Conservation (phyloP, 2,888 invertebrate genomes). For the Gastrophysa polygoni region DNA sequence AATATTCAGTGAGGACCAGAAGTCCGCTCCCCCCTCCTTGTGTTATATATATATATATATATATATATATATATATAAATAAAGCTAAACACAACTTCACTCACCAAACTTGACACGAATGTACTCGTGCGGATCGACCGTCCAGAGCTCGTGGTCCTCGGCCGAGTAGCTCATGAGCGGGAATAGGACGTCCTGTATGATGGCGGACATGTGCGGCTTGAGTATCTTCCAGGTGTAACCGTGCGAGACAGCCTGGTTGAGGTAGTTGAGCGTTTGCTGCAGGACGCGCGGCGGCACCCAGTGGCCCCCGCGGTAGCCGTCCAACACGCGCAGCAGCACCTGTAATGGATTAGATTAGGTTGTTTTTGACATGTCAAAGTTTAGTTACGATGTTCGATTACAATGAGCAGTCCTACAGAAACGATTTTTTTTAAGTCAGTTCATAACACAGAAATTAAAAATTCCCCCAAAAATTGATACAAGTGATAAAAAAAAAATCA, state of each 20-base stretch:
- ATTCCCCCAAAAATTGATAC: too few relatives aligned
- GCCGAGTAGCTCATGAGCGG: slow-evolving; percentile 96
- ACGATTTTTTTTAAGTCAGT: too few relatives aligned
- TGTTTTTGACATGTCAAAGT: too few relatives aligned
- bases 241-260: slow-evolving; percentile 83
- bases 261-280: slow-evolving; percentile 91
- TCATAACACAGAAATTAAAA: too few relatives aligned
- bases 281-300: slow-evolving; percentile 87
- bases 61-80: too few relatives aligned
- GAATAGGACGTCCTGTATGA: slow-evolving; percentile 94
- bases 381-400: too few relatives aligned
- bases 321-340: slow-evolving; percentile 50
- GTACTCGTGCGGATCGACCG: slow-evolving; percentile 95
- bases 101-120: slow-evolving; percentile 94
- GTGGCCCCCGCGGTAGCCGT: slow-evolving; percentile 52
- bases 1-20: too few relatives aligned
- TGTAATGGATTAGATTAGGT: too few relatives aligned
- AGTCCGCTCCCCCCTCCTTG: too few relatives aligned
- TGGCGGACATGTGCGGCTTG: slow-evolving; percentile 92
- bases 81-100: slow-evolving; percentile 33
- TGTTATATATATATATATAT: too few relatives aligned
- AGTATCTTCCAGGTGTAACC: slow-evolving; percentile 95
- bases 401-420: too few relatives aligned
- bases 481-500: too few relatives aligned
- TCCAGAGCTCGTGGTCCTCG: slow-evolving; percentile 95